Conservation (phyloP, 1,140 invertebrate genomes). For the Nautilus pompilius region DNA sequence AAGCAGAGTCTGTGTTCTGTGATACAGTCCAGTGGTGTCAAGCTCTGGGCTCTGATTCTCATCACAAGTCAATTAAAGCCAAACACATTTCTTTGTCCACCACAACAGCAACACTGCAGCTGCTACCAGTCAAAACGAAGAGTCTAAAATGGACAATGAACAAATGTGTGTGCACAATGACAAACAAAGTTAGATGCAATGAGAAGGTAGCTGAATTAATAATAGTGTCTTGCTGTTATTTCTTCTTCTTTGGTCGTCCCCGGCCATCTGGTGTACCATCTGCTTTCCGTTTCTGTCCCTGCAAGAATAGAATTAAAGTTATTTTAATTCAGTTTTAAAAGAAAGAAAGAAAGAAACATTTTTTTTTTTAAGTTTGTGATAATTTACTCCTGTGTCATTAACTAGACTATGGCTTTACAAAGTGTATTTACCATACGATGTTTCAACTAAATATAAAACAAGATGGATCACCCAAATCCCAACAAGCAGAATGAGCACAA, state of each 20-base stretch:
- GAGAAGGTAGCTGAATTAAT: too few species aligned
- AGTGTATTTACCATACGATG: too few species aligned
- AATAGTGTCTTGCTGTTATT: constrained; percentile 14
- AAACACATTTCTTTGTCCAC: background rate
- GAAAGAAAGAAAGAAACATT: too few species aligned
- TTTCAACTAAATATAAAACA: too few species aligned
- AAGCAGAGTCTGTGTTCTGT: too few species aligned
- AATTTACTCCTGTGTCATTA: too few species aligned
- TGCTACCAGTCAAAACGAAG: background rate
- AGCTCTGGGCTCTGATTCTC: background rate
- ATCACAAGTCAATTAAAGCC: background rate
- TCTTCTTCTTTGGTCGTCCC: constrained; percentile 39
- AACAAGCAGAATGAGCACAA: too few species aligned
- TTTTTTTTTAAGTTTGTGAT: too few species aligned
- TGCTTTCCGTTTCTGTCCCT: constrained; percentile 37
- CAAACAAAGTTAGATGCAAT: too few species aligned
- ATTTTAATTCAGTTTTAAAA: background rate
- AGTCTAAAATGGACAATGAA: background rate
- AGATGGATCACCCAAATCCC: too few species aligned
- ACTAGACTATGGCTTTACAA: too few species aligned
- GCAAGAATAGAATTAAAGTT: constrained; percentile 7
- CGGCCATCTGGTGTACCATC: constrained; percentile 35
- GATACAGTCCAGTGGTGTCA: too few species aligned
- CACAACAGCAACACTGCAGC: background rate
- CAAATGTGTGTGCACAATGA: background rate